A percentile compares a stretch with the other conserved stretches of the same genome.
These are phyloP conservation scores for Sesia apiformis DNA, from an alignment of 2,888 invertebrate genomes.

Conservation along the genomic window DNA sequence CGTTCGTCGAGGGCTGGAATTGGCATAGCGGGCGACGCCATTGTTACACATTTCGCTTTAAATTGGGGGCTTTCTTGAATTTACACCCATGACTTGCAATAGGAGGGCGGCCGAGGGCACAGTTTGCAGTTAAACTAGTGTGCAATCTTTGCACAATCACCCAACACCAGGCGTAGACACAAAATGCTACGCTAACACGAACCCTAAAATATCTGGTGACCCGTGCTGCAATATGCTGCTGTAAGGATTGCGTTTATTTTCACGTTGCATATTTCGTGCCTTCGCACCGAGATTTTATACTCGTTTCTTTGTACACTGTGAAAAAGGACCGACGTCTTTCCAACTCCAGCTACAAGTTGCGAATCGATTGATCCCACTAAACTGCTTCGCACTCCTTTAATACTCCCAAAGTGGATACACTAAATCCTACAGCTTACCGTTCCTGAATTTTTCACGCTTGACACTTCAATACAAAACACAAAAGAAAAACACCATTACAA, in stretches of 20 bases:
- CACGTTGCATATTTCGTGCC: too few species aligned
- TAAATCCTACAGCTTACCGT: neutral
- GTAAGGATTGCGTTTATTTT: too few species aligned
- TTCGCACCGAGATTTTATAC: too few species aligned
- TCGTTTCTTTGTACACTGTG: neutral
- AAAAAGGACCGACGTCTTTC: constrained; percentile 28
- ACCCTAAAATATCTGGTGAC: too few species aligned
- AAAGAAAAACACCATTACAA: neutral
- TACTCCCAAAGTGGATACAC: neutral
- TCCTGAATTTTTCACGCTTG: neutral
- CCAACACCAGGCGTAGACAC: too few species aligned
- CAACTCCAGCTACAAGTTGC: constrained; percentile 22
- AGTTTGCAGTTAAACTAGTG: neutral
- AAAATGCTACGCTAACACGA: too few species aligned
- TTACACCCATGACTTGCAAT: constrained; percentile 69
- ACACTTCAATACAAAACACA: neutral
- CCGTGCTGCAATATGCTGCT: too few species aligned
- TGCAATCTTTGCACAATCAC: neutral
- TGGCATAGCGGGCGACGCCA: constrained; percentile 59
- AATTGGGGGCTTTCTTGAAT: constrained; percentile 73
- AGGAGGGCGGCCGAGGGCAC: constrained; percentile 32
- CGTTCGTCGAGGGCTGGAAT: constrained; percentile 62
- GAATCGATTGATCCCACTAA: constrained; percentile 41
- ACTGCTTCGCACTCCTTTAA: constrained; percentile 10
- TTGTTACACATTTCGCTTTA: constrained; percentile 70